Percentiles rank a stretch among this genome's conserved stretches.
These are phyloP conservation scores for Chrysochloris asiatica DNA, from an alignment of 2,113 vertebrate species.

Conservation along the genomic window DNA sequence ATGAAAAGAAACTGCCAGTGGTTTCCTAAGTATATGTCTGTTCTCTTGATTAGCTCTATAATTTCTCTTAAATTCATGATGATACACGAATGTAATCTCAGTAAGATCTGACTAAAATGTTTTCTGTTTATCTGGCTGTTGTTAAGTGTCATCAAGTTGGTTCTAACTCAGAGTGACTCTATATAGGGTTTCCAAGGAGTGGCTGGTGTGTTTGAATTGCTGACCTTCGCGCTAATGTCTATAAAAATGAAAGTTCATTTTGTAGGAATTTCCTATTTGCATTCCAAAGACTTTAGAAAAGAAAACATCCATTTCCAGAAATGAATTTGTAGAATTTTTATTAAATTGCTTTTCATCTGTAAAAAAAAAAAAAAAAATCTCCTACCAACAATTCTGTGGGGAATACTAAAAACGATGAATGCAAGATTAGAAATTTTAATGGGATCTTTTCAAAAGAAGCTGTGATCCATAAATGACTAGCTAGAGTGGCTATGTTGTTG, in stretches of 20 bases:
- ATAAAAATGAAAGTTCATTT: slow-evolving; percentile 50
- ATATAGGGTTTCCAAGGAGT: too few species aligned
- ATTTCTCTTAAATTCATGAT: neutral
- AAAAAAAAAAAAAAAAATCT: slow-evolving; percentile 70
- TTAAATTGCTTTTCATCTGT: slow-evolving; percentile 50
- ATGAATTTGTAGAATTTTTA: slow-evolving; percentile 54
- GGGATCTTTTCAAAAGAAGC: slow-evolving; percentile 19
- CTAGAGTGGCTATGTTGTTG: neutral
- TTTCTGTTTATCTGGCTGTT: slow-evolving; percentile 48
- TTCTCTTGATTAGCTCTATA: neutral
- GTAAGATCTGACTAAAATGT: neutral
- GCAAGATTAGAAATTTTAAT: slow-evolving; percentile 14
- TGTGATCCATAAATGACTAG: slow-evolving; percentile 1
- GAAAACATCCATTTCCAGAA: slow-evolving; percentile 53
- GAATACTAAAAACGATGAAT: slow-evolving; percentile 34
- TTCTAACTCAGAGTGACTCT: too few species aligned
- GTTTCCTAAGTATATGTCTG: neutral
- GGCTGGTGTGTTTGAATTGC: too few species aligned
- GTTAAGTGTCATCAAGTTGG: too few species aligned
- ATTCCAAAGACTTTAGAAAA: slow-evolving; percentile 51
- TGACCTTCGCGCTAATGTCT: too few species aligned
- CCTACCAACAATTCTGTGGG: neutral
- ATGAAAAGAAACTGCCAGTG: neutral
- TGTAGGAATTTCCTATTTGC: slow-evolving; percentile 62
- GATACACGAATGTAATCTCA: neutral